Percentiles rank a stretch among this genome's conserved stretches.
phyloP scores from a whole-genome alignment of 2,113 vertebrate species.

The Excalfactoria chinensis region DNA sequence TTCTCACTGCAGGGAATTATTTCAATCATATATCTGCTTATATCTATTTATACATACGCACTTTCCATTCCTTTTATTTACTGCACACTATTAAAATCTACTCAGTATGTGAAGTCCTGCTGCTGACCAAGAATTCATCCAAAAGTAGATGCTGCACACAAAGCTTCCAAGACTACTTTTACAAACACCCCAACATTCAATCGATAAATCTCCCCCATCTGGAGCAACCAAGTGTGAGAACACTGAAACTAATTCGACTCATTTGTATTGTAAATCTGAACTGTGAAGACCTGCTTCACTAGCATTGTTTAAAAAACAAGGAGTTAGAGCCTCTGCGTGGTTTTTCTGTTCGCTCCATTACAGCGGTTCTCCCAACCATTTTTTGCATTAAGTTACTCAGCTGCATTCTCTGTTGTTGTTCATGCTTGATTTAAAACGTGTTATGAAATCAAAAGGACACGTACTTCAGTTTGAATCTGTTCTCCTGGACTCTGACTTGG shows the following conservation, averaged over 20 bases:
- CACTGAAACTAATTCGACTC: neutral
- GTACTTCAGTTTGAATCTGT: neutral
- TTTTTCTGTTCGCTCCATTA: neutral
- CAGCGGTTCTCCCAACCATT: neutral
- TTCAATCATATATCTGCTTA: neutral
- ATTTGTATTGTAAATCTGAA: neutral
- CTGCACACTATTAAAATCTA: neutral
- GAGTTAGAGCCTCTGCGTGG: neutral
- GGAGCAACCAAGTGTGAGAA: neutral
- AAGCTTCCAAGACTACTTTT: neutral
- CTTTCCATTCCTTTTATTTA: neutral
- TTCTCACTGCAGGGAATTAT: neutral
- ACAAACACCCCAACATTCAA: neutral
- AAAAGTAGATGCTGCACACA: neutral
- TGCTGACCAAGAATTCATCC: neutral
- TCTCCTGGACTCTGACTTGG: neutral
- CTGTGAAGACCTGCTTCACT: neutral
- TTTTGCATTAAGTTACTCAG: neutral
- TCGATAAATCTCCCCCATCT: neutral
- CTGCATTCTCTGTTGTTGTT: neutral
- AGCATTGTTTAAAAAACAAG: neutral
- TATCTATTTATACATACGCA: neutral
- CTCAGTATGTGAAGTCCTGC: neutral
- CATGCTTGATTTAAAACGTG: neutral
- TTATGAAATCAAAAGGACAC: neutral